These are phyloP conservation scores for Dryadula phaetusa DNA, from an alignment of 2,888 invertebrate species.

Conservation along the genomic window DNA sequence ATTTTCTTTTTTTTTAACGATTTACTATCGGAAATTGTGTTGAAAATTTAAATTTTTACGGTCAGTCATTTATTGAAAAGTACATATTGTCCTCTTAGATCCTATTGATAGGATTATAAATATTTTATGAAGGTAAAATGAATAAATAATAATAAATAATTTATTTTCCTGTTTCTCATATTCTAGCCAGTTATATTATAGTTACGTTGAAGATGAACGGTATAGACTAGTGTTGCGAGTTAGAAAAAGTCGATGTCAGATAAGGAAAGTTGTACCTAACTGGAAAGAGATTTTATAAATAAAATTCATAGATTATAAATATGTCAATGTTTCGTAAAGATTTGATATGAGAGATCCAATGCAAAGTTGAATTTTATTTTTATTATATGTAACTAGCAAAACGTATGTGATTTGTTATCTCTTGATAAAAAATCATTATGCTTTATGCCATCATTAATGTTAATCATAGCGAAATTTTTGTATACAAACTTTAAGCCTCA, in stretches of 20 bases:
- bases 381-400: too few relatives aligned
- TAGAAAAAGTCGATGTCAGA: not conserved
- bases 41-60: too few relatives aligned
- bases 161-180: not conserved
- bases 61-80: too few relatives aligned
- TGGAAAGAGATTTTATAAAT: not conserved
- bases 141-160: not conserved
- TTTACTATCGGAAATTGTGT: too few relatives aligned
- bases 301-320: too few relatives aligned
- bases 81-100: too few relatives aligned
- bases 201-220: not conserved
- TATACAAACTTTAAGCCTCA: not conserved
- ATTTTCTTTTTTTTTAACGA: too few relatives aligned
- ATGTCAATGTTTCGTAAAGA: not conserved
- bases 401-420: too few relatives aligned
- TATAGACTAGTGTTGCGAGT: not conserved
- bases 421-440: not conserved
- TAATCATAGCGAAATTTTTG: conserved; percentile 1
- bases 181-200: too few relatives aligned
- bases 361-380: too few relatives aligned
- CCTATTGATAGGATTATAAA: not conserved
- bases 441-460: conserved; percentile 2
- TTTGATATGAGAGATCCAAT: too few relatives aligned
- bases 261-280: conserved; percentile 2
- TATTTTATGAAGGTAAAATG: not conserved